These are phyloP conservation scores for Danio aesculapii DNA, from an alignment of 2,797 vertebrate genomes.

Conservation along the genomic window DNA sequence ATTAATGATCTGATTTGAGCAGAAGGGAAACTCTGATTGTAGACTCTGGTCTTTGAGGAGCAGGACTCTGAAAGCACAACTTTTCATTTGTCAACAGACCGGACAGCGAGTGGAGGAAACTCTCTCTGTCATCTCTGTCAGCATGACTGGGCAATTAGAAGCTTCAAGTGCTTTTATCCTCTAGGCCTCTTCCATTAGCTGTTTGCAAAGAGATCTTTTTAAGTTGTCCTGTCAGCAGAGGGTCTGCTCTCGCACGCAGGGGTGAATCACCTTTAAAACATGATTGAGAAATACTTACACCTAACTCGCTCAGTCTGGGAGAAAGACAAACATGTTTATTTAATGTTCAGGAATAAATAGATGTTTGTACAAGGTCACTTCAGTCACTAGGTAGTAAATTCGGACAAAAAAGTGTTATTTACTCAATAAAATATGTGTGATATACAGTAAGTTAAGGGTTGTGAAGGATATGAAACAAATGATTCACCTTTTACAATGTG, in stretches of 20 bases:
- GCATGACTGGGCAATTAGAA: conserved; percentile 58
- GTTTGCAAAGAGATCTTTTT: conserved; percentile 51
- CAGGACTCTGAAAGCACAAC: conserved; percentile 12
- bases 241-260: conserved; percentile 19
- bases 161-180: conserved; percentile 49
- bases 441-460: background rate
- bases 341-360: background rate
- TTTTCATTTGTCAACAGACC: conserved; percentile 21
- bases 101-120: conserved; percentile 20
- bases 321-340: background rate
- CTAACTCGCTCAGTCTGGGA: background rate
- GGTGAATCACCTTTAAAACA: conserved; percentile 40
- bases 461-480: background rate
- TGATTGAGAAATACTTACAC: background rate
- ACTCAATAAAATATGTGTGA: background rate
- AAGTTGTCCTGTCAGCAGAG: conserved; percentile 54
- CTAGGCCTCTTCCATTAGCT: conserved; percentile 53
- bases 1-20: conserved; percentile 77
- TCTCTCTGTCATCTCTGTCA: conserved; percentile 54
- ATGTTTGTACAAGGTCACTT: background rate
- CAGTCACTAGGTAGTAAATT: conserved; percentile 5
- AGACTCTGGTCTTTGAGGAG: conserved; percentile 8
- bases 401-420: background rate
- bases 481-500: background rate
- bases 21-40: conserved; percentile 53